Evolutionary conservation across 2,113 vertebrate genomes (phyloP), one percentile per base, ranked within the genome.

Genomic region (Fulmarus glacialis): DNA sequence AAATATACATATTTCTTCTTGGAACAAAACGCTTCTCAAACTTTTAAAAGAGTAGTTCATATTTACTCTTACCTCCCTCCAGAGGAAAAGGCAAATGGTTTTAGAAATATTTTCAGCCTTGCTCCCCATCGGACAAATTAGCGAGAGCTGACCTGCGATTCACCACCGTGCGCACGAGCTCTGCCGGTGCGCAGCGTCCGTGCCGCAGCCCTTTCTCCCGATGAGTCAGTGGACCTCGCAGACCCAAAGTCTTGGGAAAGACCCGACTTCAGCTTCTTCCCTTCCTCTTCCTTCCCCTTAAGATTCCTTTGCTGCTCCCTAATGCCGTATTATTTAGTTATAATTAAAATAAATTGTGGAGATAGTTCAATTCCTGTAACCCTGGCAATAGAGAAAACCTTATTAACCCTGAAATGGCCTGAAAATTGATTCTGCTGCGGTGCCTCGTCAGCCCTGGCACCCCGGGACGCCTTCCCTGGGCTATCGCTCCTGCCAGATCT

Each of bases 31-130:
- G 4, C 34, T 86, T 70, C 72, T 78, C 52, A 63, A 78, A 93
- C 68, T 96, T 96, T 87, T 22, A 40, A 87, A 72, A 29, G 81
- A 89, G 53, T 68, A 52, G 95, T 87, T 95, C 83, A 42, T 56
- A 55, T 87, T 91, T 77, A 94, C 81, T 82, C 83, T 92, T 89
- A 85, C 53, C 66, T 96, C 70, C 58, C 66, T 89, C 77, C 89
- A 87, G 40, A 79, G 89, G 47, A 89, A 91, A 82, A 92, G 87
- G 42, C 52, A 84, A 96, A 95, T 15, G 63, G 34, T 36, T 89
- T 89, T 50, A 71, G 83, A 71, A 92, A 88, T 80, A 89, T 66
- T 95, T 92, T 70, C 88, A 82, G 88, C 90, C 67, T 90, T 53
- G 50, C 71, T 93, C 87, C 45, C 56, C 56, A 38, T 36, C 0